phyloP scores from a whole-genome alignment of 2,888 invertebrate species.

The Hypolimnas misippus region DNA sequence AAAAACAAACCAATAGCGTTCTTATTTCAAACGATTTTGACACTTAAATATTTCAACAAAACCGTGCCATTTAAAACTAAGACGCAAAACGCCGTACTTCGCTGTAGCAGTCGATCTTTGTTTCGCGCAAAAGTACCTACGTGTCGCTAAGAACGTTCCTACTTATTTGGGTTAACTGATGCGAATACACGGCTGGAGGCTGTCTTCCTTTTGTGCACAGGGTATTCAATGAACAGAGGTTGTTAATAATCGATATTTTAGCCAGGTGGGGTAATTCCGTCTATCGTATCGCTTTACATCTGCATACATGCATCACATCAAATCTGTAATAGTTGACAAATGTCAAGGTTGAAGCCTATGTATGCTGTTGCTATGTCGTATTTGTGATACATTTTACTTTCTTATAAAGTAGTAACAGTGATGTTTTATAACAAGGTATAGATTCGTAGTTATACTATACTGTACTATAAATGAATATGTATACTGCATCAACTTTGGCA shows the following conservation, averaged over 20 bases:
- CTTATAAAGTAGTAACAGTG: too few species aligned
- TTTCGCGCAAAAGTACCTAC: conserved; percentile 36
- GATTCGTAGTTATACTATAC: too few species aligned
- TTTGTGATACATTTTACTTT: too few species aligned
- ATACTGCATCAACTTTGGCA: too few species aligned
- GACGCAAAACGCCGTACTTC: not conserved
- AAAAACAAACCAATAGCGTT: not conserved
- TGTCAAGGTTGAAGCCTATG: too few species aligned
- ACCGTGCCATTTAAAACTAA: not conserved
- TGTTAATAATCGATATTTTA: not conserved
- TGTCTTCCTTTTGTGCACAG: conserved; percentile 41
- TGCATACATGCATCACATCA: too few species aligned
- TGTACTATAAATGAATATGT: too few species aligned
- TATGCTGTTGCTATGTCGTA: too few species aligned
- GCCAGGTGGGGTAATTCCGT: too few species aligned
- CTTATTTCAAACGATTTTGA: not conserved
- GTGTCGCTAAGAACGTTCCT: conserved; percentile 42
- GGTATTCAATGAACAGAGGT: conserved; percentile 24
- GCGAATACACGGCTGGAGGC: conserved; percentile 40
- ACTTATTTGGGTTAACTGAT: conserved; percentile 45
- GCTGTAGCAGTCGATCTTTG: conserved; percentile 24
- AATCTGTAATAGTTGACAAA: too few species aligned
- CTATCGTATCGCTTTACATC: too few species aligned
- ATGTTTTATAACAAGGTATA: too few species aligned
- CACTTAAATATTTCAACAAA: not conserved